These are phyloP conservation scores for Nomada ferruginata DNA, from an alignment of 2,888 invertebrate genomes.

Conservation along the genomic window DNA sequence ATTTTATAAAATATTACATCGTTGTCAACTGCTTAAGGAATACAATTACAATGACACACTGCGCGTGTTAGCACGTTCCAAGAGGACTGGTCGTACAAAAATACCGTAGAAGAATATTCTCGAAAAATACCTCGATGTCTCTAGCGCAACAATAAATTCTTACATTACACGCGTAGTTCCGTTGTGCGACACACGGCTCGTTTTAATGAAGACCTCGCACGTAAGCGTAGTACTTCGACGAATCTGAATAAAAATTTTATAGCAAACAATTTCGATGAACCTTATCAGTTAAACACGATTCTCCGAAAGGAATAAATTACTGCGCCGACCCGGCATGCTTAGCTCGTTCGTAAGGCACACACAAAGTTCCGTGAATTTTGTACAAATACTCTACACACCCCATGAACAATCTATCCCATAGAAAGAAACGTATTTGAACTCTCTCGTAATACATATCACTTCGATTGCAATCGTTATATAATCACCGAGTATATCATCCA, in stretches of 20 bases:
- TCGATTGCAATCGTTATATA: conserved; percentile 40
- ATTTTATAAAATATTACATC: neutral
- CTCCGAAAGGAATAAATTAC: conserved; percentile 71
- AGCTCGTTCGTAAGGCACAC: conserved; percentile 57
- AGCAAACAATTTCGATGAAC: conserved; percentile 3
- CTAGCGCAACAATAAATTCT: neutral
- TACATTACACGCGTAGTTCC: neutral
- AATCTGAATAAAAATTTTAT: conserved; percentile 19
- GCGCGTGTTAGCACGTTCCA: conserved; percentile 62
- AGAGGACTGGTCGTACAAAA: conserved; percentile 62
- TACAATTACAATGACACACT: conserved; percentile 27
- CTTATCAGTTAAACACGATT: conserved; percentile 17
- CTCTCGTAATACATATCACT: conserved; percentile 47
- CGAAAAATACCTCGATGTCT: conserved; percentile 44
- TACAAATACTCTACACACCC: conserved; percentile 43
- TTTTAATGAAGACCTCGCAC: conserved; percentile 7
- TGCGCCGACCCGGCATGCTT: conserved; percentile 62
- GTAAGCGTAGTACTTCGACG: conserved; percentile 27
- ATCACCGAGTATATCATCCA: conserved; percentile 58
- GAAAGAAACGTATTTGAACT: conserved; percentile 48
- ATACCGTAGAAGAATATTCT: conserved; percentile 38
- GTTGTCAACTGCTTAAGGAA: conserved; percentile 13
- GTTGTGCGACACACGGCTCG: neutral
- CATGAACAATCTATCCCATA: conserved; percentile 34
- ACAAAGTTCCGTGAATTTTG: conserved; percentile 29